Conservation (phyloP, 1,140 invertebrate genomes). For the Cyclargus thomasi region DNA sequence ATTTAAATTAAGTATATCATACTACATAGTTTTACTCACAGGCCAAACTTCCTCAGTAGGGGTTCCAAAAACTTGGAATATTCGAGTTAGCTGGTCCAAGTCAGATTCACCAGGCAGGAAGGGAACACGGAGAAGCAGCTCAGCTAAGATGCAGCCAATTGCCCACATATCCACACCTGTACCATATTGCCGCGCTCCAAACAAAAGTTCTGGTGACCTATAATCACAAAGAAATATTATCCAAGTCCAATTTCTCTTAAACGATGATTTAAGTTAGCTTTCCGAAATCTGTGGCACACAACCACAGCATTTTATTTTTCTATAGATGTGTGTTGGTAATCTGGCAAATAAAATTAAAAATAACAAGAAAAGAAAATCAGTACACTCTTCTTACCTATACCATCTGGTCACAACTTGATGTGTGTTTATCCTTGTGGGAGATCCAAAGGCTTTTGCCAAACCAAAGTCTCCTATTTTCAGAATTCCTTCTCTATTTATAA, state of each 20-base stretch:
- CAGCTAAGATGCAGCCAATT: constrained; percentile 97
- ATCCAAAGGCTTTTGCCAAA: constrained; percentile 97
- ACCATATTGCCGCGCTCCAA: constrained; percentile 95
- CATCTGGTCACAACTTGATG: constrained; percentile 98
- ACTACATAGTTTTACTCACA: constrained; percentile 46
- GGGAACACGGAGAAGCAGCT: constrained; percentile 92
- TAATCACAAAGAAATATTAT: constrained; percentile 27
- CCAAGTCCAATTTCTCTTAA: too few species aligned
- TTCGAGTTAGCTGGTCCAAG: constrained; percentile 95
- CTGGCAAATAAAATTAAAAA: too few species aligned
- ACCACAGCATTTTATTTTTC: too few species aligned
- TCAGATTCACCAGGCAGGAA: constrained; percentile 98
- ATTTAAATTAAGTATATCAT: too few species aligned
- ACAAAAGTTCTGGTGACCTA: constrained; percentile 95
- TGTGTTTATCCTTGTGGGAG: constrained; percentile 96
- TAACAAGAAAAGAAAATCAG: too few species aligned
- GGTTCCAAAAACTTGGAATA: constrained; percentile 94
- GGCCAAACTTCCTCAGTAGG: constrained; percentile 96
- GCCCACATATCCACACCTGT: constrained; percentile 99
- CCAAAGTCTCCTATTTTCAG: constrained; percentile 99
- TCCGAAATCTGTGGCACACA: too few species aligned
- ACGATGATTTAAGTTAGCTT: too few species aligned
- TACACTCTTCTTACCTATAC: constrained; percentile 81
- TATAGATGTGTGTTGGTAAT: too few species aligned
- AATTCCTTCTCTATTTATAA: constrained; percentile 94